Percentiles rank a stretch among this genome's conserved stretches.
phyloP scores from a whole-genome alignment of 2,888 invertebrate species.

The Pyralis farinalis region DNA sequence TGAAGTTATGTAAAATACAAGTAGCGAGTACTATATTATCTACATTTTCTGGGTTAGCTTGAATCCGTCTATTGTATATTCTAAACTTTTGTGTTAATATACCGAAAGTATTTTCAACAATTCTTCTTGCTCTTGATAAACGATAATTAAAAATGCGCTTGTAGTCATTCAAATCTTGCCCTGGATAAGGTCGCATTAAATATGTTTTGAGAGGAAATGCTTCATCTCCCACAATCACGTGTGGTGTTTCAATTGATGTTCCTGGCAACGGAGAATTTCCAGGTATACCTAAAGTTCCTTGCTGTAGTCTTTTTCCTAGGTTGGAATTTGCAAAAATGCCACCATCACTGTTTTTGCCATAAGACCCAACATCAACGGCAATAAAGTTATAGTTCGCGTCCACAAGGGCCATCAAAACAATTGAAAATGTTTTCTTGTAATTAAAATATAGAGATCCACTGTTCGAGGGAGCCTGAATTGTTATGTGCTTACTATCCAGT shows the following conservation, averaged over 20 bases:
- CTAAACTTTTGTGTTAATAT: conserved; percentile 2
- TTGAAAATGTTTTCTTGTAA: not conserved
- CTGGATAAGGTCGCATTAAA: not conserved
- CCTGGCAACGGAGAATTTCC: conserved; percentile 4
- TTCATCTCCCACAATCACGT: conserved; percentile 2
- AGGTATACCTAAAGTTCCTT: no score
- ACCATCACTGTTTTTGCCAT: not conserved
- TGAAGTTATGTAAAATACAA: no score
- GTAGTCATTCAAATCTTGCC: no score
- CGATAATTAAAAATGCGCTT: not conserved
- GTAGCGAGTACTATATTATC: no score
- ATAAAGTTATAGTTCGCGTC: conserved; percentile 5
- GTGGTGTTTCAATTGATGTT: not conserved
- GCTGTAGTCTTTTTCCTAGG: not conserved
- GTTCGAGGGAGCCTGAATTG: not conserved
- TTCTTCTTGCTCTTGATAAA: not conserved
- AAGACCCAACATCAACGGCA: no score
- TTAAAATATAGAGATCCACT: not conserved
- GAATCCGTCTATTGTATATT: not conserved
- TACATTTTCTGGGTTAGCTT: no score
- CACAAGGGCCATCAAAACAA: conserved; percentile 1
- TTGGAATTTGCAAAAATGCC: not conserved
- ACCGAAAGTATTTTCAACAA: conserved; percentile 2
- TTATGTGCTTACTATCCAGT: not conserved
- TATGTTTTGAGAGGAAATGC: conserved; percentile 4